Evolutionary conservation across 2,888 invertebrate genomes (phyloP), one percentile per base, ranked within the genome.

Genomic region (Pseudococcus viburni): DNA sequence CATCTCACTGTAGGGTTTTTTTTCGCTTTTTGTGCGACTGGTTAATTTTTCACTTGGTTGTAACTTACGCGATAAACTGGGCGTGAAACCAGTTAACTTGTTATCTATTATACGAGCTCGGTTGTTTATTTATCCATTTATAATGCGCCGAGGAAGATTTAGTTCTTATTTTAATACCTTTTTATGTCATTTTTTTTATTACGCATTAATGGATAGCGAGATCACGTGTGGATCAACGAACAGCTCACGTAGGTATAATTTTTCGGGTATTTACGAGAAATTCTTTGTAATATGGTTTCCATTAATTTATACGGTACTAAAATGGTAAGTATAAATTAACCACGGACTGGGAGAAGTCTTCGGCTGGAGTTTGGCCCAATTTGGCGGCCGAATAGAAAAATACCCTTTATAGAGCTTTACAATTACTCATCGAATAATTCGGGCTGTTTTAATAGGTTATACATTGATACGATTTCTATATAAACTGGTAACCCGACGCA

Each of bases 31-130:
- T n/a, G 15, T 33, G 7, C 15, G 39, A 77, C 77, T 33, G 77
- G 77, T 77, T 77, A 77, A 77, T 77, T 77, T 77, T 77, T 77
- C 77, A 77, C n/a, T 77, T n/a, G 15, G 39, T 77, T 4, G 39
- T 77, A 22, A 42, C 39, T 39, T 39, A 77, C 33, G 77, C 80
- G 46, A 46, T 46, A 83, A 73, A 83, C 46, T 83, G 46, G 80
- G 80, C 80, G 80, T 83, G 80, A 83, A 83, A 83, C 80, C 80
- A 83, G 80, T 83, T 83, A 83, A 42, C 80, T 83, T 83, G 42
- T 42, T 83, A 83, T 83, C 80, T 42, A 83, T 33, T 33, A 19
- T 83, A 83, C 46, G 80, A 26, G 80, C 19, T 2, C 2, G 80
- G 19, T 46, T 46, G 80, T 83, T 83, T 83, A 83, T 83, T 83